Base-by-base conservation (phyloP, 2,797 vertebrate species). In the Gobionotothen gibberifrons region DNA sequence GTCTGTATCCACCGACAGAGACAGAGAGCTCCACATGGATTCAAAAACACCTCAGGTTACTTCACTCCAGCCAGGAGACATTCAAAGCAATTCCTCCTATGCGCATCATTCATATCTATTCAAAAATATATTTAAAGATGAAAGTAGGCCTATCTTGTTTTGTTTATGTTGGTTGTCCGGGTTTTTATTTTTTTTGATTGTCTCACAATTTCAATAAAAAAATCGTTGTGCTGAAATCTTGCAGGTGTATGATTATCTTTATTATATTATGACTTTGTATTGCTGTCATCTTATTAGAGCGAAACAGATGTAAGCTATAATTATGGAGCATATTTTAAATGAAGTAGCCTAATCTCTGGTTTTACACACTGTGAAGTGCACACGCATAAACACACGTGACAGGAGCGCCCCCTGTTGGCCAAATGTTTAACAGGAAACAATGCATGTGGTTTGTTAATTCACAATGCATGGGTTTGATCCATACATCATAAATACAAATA, bases 121-220 rank as follows among this genome's bases (percentile, higher is more conserved):
- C 85, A 93, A 91, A 88, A 88, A 87, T 92, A 88, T 94, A 91
- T 93, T 94, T 93, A 92, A 94, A 92, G 69, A 91, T 83, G 82
- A 91, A 93, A 91, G 82, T 93, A 94, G 26, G 26, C 26, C 26
- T 26, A 26, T 26, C 26, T 26, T 26, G 26, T 96, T 94, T 94
- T 95, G 93, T 95, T 96, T 92, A 93, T 96, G 95, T 93, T 95
- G 96, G 94, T 96, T 96, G 94, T 95, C 95, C 93, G 93, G 94
- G 93, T 93, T 95, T 91, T 79, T 87, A 82, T 92, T 92, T 89
- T 80, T 83, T 82, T 85, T 74, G 93, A 94, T 94, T 95, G 94
- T 94, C 92, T 96, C 95, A 96, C 96, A 94, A 94, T 97, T 97
- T 97, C 96, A 97, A 97, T 96, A 96, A 96, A 95, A 36, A 94